These are phyloP conservation scores for Cephonodes hylas DNA, from an alignment of 2,888 invertebrate species.

Conservation along the genomic window DNA sequence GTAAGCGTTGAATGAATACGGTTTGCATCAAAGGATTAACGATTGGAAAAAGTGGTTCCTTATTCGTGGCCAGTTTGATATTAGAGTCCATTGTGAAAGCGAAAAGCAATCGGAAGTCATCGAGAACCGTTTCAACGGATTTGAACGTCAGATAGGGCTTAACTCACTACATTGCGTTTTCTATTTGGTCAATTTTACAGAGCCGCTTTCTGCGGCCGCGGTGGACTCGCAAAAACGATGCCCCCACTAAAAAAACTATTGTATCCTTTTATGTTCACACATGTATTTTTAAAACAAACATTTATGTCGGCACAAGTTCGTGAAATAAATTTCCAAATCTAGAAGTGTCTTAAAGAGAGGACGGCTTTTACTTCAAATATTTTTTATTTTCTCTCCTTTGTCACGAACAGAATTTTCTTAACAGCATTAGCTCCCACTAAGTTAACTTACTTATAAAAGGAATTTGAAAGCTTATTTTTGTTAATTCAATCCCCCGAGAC, in stretches of 20 bases:
- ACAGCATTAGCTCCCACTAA: not conserved
- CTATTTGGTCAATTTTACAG: slow-evolving; percentile 24
- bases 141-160: slow-evolving; percentile 33
- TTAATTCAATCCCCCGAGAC: slow-evolving; percentile 7
- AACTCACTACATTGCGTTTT: slow-evolving; percentile 25
- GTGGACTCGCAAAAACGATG: not conserved
- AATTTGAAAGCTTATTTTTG: slow-evolving; percentile 9
- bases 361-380: slow-evolving; percentile 4
- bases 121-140: slow-evolving; percentile 46
- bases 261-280: not conserved
- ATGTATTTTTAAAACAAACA: not conserved
- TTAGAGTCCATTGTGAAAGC: slow-evolving; percentile 48
- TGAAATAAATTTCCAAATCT: too few species aligned
- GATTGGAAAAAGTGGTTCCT: slow-evolving; percentile 27
- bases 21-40: slow-evolving; percentile 27
- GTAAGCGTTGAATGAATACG: slow-evolving; percentile 16
- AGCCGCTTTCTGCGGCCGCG: not conserved
- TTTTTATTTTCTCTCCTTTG: slow-evolving; percentile 2
- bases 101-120: slow-evolving; percentile 63
- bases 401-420: slow-evolving; percentile 1
- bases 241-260: not conserved
- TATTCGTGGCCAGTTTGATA: slow-evolving; percentile 24
- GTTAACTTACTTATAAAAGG: slow-evolving; percentile 1
- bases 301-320: too few species aligned
- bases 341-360: not conserved